Base-by-base conservation (phyloP, 1,140 invertebrate genomes). In the Bombus affinis region DNA sequence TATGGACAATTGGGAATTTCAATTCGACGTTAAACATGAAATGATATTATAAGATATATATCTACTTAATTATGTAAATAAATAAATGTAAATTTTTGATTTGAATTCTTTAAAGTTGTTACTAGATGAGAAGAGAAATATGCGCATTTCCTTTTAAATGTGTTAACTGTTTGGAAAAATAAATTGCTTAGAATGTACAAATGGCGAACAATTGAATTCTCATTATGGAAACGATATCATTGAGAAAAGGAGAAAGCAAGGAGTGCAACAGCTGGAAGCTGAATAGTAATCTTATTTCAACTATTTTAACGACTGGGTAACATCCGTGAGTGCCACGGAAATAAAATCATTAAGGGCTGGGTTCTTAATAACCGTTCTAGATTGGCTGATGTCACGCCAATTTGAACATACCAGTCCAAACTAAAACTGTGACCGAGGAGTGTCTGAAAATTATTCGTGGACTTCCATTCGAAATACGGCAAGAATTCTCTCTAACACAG, bases 301-400 rank as follows among this genome's bases (percentile, higher is more conserved):
- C 37, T 74, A 82, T 82, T 82, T 82, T 66, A 81, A 81, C 66
- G 65, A 79, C 77, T 57, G 3, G 66, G 37, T 81, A 81, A 71
- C 57, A 71, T 47, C 47, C 79, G 39, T 42, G 37, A 32, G 42
- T 53, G 25, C 35, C 32, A 8, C 22, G 32, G 79, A 81, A 81
- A 71, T 71, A 68, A 71, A 81, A 72, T 71, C 44, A 47, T 81
- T 72, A 71, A 81, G 68, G 47, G 39, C 28, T n/a, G 57, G 12
- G 44, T 82, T 82, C 71, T 65, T 82, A 65, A 74, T 82, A 82
- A 82, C 57, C 80, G 57, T 59, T 35, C 57, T 35, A 74, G 59
- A 82, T 82, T 74, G 59, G 42, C 74, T 82, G 71, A 71, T 82
- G 42, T 82, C 57, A 39, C 80, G 70, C 71, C 57, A 82, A 82